Evolutionary conservation across 2,113 vertebrate species (phyloP).

Genomic region (Acinonyx jubatus): DNA sequence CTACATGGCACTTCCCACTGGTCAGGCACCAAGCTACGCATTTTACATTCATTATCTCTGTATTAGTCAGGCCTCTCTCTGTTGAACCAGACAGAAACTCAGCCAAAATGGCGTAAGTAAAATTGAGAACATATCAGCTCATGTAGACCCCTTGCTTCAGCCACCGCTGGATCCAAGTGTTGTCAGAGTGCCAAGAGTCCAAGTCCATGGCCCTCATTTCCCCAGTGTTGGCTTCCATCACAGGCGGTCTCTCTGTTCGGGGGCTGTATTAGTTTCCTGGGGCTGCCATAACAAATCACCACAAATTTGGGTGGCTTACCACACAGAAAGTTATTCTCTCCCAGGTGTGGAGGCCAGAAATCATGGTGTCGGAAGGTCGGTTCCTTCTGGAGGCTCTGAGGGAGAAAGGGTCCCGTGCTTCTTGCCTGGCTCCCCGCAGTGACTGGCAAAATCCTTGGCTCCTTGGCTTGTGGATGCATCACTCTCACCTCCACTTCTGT

Average conservation of each 20-base stretch:
- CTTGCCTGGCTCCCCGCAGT: background rate
- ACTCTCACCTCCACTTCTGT: background rate
- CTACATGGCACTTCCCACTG: background rate
- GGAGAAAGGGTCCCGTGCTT: background rate
- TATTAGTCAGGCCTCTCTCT: background rate
- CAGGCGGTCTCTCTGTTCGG: background rate
- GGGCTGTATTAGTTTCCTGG: background rate
- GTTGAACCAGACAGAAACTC: background rate
- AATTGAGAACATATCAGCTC: background rate
- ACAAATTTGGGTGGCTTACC: background rate
- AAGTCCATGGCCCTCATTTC: rapidly evolving
- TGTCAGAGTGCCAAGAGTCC: background rate
- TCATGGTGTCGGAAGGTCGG: background rate
- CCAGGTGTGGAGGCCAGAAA: background rate
- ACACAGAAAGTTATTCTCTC: background rate
- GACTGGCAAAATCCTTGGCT: rapidly evolving
- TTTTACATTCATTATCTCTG: background rate
- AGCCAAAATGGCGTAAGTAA: background rate
- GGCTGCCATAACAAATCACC: background rate
- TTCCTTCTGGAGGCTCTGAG: background rate
- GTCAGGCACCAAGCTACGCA: rapidly evolving
- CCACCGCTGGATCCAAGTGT: background rate
- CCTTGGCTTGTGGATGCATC: background rate
- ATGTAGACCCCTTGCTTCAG: background rate
- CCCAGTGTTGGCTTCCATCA: background rate